Evolutionary conservation across 2,888 invertebrate genomes (phyloP).

Genomic region (Bellardia pandia): DNA sequence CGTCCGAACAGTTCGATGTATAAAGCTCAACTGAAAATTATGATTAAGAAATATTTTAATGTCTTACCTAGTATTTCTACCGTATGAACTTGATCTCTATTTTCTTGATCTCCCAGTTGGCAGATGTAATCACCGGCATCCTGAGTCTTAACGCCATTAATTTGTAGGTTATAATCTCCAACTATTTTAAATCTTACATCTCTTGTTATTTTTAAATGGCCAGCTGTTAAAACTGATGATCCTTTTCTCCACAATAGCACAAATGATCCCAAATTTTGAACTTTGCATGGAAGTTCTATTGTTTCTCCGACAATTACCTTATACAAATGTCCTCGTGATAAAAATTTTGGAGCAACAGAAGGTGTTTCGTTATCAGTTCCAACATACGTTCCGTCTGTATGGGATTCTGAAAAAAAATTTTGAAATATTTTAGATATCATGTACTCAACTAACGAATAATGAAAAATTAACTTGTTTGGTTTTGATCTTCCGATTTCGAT

Average conservation of each 20-base stretch:
- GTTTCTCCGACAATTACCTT: slow-evolving; percentile 92
- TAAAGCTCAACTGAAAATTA: too few relatives aligned
- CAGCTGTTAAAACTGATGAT: slow-evolving; percentile 88
- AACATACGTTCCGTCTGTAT: slow-evolving; percentile 59
- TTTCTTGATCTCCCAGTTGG: slow-evolving; percentile 89
- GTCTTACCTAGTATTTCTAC: slow-evolving; percentile 87
- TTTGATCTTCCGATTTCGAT: too few relatives aligned
- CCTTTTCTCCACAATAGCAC: slow-evolving; percentile 89
- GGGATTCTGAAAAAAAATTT: slow-evolving; percentile 58
- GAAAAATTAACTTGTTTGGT: too few relatives aligned
- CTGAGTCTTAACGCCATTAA: slow-evolving; percentile 88
- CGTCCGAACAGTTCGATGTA: too few relatives aligned
- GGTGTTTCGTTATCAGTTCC: slow-evolving; percentile 77
- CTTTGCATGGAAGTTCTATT: slow-evolving; percentile 90
- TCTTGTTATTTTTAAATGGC: slow-evolving; percentile 89
- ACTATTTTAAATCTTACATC: slow-evolving; percentile 88
- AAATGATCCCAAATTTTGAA: slow-evolving; percentile 89
- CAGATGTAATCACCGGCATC: slow-evolving; percentile 90
- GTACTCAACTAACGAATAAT: too few relatives aligned
- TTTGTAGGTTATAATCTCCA: slow-evolving; percentile 89
- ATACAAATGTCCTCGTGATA: slow-evolving; percentile 91
- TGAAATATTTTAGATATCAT: too few relatives aligned
- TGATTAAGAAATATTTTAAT: too few relatives aligned
- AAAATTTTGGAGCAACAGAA: slow-evolving; percentile 87
- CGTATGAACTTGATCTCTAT: slow-evolving; percentile 89